Evolutionary conservation across 2,888 invertebrate genomes (phyloP).

Genomic region (Tipula unca): DNA sequence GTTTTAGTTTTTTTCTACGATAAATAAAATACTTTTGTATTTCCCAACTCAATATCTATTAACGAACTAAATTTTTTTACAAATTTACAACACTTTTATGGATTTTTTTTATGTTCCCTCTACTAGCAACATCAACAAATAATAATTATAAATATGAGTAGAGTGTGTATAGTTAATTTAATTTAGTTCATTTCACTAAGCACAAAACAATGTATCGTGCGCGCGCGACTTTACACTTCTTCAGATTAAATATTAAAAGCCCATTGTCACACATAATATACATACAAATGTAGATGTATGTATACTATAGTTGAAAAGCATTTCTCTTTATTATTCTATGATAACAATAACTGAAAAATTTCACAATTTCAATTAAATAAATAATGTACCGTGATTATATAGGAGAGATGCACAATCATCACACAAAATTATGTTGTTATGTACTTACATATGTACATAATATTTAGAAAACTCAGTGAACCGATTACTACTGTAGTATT

Average conservation of each 20-base stretch:
- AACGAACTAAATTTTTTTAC: neutral
- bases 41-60: neutral
- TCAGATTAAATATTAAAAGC: neutral
- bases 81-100: neutral
- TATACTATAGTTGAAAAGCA: neutral
- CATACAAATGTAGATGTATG: neutral
- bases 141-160: neutral
- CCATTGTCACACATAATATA: neutral
- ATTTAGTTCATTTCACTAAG: neutral
- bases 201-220: neutral
- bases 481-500: neutral
- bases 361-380: constrained; percentile 8
- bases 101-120: neutral
- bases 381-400: neutral
- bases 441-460: neutral
- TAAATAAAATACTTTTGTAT: neutral
- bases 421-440: neutral
- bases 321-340: neutral
- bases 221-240: neutral
- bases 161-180: neutral
- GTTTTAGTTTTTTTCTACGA: neutral
- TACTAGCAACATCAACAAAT: neutral
- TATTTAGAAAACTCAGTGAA: neutral
- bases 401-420: neutral
- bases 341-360: neutral